Conservation (phyloP, 1,140 invertebrate genomes). For the Papilio xuthus region DNA sequence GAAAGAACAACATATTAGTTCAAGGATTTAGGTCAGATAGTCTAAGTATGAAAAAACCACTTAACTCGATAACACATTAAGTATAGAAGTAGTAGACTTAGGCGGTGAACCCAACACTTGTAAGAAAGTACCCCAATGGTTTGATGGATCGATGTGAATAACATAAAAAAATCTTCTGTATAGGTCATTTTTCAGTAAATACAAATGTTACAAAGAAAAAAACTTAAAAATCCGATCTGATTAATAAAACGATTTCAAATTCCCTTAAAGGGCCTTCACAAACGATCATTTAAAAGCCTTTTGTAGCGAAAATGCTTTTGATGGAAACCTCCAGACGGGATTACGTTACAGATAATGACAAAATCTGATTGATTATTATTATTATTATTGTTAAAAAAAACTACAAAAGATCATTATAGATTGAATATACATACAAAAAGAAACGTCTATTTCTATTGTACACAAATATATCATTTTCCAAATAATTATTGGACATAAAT, state of each 20-base stretch:
- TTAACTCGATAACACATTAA: not conserved
- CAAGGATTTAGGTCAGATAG: no score
- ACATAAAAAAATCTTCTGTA: not conserved
- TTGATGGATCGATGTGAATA: not conserved
- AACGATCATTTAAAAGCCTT: slow-evolving; percentile 15
- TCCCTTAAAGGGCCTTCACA: not conserved
- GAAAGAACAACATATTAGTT: no score
- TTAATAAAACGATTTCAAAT: slow-evolving; percentile 19
- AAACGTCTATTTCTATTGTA: no score
- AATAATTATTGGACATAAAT: no score
- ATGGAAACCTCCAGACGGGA: slow-evolving; percentile 5
- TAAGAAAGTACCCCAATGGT: no score
- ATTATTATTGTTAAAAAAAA: not conserved
- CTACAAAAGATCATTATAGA: not conserved
- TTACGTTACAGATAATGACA: not conserved
- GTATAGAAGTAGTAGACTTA: not conserved
- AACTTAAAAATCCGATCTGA: not conserved
- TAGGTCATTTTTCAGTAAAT: not conserved
- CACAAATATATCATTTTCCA: no score
- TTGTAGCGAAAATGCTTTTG: not conserved
- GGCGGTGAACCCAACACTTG: no score
- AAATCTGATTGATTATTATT: slow-evolving; percentile 1
- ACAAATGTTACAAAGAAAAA: not conserved
- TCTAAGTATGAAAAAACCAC: not conserved
- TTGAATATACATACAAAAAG: no score